Evolutionary conservation across 2,888 invertebrate genomes (phyloP), one percentile per base, ranked within the genome.

Genomic region (Anticlea derivata): DNA sequence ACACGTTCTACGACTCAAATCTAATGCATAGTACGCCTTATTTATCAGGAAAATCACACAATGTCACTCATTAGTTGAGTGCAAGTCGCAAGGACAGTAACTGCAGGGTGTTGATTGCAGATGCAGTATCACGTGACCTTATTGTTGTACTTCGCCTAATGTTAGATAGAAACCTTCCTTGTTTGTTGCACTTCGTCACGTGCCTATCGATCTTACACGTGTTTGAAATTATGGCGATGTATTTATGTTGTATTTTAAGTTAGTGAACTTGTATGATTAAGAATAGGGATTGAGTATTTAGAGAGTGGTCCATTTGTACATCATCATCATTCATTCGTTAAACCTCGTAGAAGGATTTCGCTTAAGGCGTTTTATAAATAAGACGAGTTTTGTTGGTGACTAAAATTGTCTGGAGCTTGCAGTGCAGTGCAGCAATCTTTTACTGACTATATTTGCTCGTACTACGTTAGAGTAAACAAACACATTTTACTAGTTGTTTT

Each of bases 111-210:
- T 59, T 58, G 50, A 60, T 60, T 58, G 55, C 55, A 48, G 50
- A 43, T 56, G 54, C 40, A 50, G 51, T 39, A 34, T 50, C 41
- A 41, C 45, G 43, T 54, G 55, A n/a, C 35, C 45, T 48, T 47
- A 53, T 29, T 43, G 24, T 39, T 48, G 43, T 55, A 49, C 49
- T 45, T 56, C 54, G 55, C 61, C 58, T 63, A 64, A 58, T 53
- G 55, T 65, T 61, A 63, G 61, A 63, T 61, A 63, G 61, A 63
- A 61, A 56, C 64, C 64, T 73, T 73, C 69, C 66, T 71, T 61
- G 65, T 69, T 68, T 59, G 50, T 44, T 39, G 48, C 47, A 56
- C n/a, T 13, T 38, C 11, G 56, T 66, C 65, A 71, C 67, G 68
- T 65, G 66, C 54, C 34, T 58, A 40, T 47, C 50, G 38, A 47